phyloP scores from a whole-genome alignment of 30 jellyfish, hydroid and myxozoan genomes.

The Chironex yamaguchii region DNA sequence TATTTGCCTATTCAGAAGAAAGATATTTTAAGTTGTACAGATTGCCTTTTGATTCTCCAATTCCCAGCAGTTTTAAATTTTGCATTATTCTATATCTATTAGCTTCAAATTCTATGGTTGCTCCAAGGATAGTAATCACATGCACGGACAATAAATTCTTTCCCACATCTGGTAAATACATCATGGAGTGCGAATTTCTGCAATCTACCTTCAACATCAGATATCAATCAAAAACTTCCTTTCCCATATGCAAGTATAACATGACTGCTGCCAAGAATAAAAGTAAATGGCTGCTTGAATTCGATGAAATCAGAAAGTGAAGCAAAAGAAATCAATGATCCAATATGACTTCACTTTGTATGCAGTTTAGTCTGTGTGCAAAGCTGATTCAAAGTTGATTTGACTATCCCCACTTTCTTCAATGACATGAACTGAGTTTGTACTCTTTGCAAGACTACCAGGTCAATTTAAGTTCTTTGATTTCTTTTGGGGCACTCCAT shows the following conservation, averaged over 20 bases:
- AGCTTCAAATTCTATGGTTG: constrained; percentile 28
- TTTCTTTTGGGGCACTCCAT: too few species aligned
- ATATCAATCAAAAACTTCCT: constrained; percentile 26
- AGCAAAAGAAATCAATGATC: constrained; percentile 48
- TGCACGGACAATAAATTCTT: constrained; percentile 47
- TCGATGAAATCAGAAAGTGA: constrained; percentile 36
- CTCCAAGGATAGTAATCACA: constrained; percentile 35
- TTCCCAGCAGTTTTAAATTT: constrained; percentile 34
- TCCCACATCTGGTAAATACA: constrained; percentile 53
- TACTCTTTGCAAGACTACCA: neutral
- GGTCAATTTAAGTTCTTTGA: neutral
- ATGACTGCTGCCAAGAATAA: constrained; percentile 39
- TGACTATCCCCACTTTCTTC: constrained; percentile 10
- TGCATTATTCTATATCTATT: constrained; percentile 13
- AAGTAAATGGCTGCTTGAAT: constrained; percentile 10
- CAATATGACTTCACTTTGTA: neutral
- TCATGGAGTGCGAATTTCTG: constrained; percentile 31
- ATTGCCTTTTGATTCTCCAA: constrained; percentile 41
- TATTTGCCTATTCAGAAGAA: constrained; percentile 19
- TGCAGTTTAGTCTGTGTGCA: constrained; percentile 21
- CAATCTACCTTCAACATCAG: constrained; percentile 34
- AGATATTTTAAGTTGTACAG: constrained; percentile 14
- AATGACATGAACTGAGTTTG: constrained; percentile 20
- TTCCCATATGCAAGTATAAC: constrained; percentile 38
- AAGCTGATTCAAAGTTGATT: constrained; percentile 9